Evolutionary conservation across 1,140 invertebrate species (phyloP).

Genomic region (Zophobas morio): DNA sequence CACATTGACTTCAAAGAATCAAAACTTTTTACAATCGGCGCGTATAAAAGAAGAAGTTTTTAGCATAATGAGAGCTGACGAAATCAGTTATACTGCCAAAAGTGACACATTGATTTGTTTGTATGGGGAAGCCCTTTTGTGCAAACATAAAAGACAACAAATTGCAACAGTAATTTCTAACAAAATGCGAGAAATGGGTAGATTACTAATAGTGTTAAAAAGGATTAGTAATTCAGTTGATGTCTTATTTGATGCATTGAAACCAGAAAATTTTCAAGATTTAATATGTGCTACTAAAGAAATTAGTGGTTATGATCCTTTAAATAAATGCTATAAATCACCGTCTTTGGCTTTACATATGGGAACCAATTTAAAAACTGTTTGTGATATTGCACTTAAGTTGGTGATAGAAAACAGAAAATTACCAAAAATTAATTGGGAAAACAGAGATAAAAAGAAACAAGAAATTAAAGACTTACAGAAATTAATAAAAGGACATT

Average conservation of each 20-base stretch:
- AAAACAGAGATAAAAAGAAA: no score
- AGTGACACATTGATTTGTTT: slow-evolving; percentile 32
- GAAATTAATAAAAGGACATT: slow-evolving; percentile 25
- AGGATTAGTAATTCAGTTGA: slow-evolving; percentile 13
- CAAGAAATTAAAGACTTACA: slow-evolving; percentile 19
- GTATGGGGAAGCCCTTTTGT: slow-evolving; percentile 24
- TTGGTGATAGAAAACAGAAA: no score
- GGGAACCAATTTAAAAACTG: slow-evolving; percentile 2
- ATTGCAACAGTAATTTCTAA: slow-evolving; percentile 23
- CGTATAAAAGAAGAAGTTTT: slow-evolving; percentile 33
- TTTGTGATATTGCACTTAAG: no score
- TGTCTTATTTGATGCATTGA: slow-evolving; percentile 41
- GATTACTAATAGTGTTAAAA: slow-evolving; percentile 48
- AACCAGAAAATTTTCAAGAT: slow-evolving; percentile 38
- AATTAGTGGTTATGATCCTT: slow-evolving; percentile 24
- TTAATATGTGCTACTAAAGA: slow-evolving; percentile 46
- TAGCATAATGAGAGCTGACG: slow-evolving; percentile 9
- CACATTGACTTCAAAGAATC: slow-evolving; percentile 36
- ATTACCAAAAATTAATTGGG: no score
- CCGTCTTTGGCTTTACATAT: slow-evolving; percentile 5
- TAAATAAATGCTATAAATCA: slow-evolving; percentile 1
- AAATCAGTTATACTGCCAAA: slow-evolving; percentile 24
- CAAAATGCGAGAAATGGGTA: slow-evolving; percentile 37
- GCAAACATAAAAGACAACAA: slow-evolving; percentile 43
- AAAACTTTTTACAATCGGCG: slow-evolving; percentile 23